A percentile compares a stretch with the other conserved stretches of the same genome.
phyloP scores from a whole-genome alignment of 1,140 invertebrate species.

The Drosophila sucinea region DNA sequence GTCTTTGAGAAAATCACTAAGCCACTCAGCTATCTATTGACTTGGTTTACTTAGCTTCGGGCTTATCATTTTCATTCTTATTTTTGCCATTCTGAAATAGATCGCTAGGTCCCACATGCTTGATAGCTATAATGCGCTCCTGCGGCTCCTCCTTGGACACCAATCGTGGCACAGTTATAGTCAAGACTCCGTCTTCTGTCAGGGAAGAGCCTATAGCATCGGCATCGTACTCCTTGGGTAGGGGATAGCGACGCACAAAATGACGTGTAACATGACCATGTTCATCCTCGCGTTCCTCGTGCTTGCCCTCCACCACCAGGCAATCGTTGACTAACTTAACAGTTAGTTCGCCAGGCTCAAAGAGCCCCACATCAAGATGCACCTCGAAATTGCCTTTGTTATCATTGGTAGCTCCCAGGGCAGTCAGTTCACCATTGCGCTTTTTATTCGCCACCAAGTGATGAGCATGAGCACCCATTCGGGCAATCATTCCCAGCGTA shows the following conservation, averaged over 20 bases:
- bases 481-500: slow-evolving; percentile 71
- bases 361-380: slow-evolving; percentile 88
- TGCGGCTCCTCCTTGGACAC: slow-evolving; percentile 78
- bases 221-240: slow-evolving; percentile 86
- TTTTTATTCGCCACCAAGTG: slow-evolving; percentile 62
- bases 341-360: slow-evolving; percentile 89
- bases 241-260: slow-evolving; percentile 86
- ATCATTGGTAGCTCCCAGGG: slow-evolving; percentile 54
- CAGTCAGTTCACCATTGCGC: slow-evolving; percentile 44
- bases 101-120: slow-evolving; percentile 81
- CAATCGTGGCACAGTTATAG: slow-evolving; percentile 84
- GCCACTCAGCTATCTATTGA: slow-evolving; percentile 25
- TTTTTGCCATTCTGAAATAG: slow-evolving; percentile 59
- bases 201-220: slow-evolving; percentile 86
- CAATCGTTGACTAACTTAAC: slow-evolving; percentile 89
- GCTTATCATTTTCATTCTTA: slow-evolving; percentile 71
- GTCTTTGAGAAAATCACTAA: slow-evolving; percentile 71
- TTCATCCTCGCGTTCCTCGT: slow-evolving; percentile 87
- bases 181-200: slow-evolving; percentile 88
- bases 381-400: slow-evolving; percentile 84
- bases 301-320: slow-evolving; percentile 88
- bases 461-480: slow-evolving; percentile 72
- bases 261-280: slow-evolving; percentile 87
- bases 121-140: slow-evolving; percentile 83
- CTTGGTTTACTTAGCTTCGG: slow-evolving; percentile 42